Evolutionary conservation across 2,888 invertebrate species (phyloP).

Genomic region (Xanthostigma xanthostigma): DNA sequence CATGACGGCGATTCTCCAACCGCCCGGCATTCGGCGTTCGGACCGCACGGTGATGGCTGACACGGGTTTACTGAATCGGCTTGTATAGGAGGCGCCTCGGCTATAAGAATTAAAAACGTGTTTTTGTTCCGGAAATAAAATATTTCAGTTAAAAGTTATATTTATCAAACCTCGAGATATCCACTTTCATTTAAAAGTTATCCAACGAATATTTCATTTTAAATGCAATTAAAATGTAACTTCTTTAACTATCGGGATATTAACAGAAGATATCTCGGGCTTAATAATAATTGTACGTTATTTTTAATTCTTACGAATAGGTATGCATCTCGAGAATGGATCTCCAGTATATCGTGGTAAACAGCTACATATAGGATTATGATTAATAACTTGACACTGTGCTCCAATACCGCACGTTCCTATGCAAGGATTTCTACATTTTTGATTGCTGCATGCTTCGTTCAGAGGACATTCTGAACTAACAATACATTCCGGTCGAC

Average conservation of each 20-base stretch:
- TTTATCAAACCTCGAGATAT: too few relatives aligned
- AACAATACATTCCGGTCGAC: slow-evolving; percentile 54
- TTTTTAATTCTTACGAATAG: slow-evolving; percentile 29
- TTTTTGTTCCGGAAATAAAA: too few relatives aligned
- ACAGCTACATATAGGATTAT: slow-evolving; percentile 56
- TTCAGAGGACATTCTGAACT: slow-evolving; percentile 52
- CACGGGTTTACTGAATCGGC: slow-evolving; percentile 46
- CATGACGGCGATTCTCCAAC: slow-evolving; percentile 54
- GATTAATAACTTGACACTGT: slow-evolving; percentile 50
- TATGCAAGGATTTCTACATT: slow-evolving; percentile 52
- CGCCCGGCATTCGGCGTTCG: slow-evolving; percentile 56
- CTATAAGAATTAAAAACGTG: slow-evolving; percentile 18
- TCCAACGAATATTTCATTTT: too few relatives aligned
- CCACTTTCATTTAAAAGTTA: too few relatives aligned
- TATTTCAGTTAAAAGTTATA: too few relatives aligned
- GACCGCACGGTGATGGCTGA: slow-evolving; percentile 66
- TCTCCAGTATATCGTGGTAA: slow-evolving; percentile 51
- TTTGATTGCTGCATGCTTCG: slow-evolving; percentile 49
- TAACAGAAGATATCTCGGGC: slow-evolving; percentile 18
- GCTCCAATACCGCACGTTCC: slow-evolving; percentile 54
- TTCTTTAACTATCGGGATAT: too few relatives aligned
- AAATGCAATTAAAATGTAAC: too few relatives aligned
- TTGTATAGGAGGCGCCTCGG: slow-evolving; percentile 30
- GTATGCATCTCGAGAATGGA: slow-evolving; percentile 49
- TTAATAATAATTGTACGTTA: slow-evolving; percentile 18